phyloP scores from a whole-genome alignment of 2,113 vertebrate species.

The Aegithalos caudatus region DNA sequence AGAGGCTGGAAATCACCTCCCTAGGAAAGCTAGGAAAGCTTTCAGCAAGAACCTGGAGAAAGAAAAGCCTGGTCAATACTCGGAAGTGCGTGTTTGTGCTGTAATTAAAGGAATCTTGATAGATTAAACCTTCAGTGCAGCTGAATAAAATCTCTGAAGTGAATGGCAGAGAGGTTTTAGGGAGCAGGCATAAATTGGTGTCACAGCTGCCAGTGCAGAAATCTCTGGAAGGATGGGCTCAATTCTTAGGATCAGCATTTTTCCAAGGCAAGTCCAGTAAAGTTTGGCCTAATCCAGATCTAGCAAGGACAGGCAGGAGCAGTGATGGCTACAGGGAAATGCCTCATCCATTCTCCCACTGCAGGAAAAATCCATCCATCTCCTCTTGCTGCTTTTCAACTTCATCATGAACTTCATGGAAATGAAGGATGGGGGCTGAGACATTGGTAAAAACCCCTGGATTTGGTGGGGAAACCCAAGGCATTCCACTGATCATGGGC shows the following conservation, averaged over 20 bases:
- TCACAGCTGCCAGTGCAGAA: neutral
- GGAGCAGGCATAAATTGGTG: neutral
- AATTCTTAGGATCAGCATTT: neutral
- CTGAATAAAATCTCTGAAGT: neutral
- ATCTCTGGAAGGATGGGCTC: neutral
- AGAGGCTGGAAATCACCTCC: conserved; percentile 30
- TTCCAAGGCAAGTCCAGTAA: neutral
- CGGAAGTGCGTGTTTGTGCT: neutral
- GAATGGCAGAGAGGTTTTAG: neutral
- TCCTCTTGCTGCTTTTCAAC: neutral
- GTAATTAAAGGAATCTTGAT: conserved; percentile 3
- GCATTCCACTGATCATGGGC: too few relatives aligned
- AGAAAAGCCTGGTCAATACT: neutral
- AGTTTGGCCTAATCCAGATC: neutral
- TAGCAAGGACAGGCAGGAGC: neutral
- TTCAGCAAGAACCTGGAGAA: neutral
- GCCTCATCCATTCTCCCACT: neutral
- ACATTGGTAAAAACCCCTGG: neutral
- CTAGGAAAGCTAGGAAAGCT: neutral
- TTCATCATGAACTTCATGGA: neutral
- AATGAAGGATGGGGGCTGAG: neutral
- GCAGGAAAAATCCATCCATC: neutral
- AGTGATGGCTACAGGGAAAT: neutral
- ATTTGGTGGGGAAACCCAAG: neutral
- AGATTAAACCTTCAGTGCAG: neutral